Conservation (phyloP, 2,113 vertebrate species). For the Chlamydotis undulata region DNA sequence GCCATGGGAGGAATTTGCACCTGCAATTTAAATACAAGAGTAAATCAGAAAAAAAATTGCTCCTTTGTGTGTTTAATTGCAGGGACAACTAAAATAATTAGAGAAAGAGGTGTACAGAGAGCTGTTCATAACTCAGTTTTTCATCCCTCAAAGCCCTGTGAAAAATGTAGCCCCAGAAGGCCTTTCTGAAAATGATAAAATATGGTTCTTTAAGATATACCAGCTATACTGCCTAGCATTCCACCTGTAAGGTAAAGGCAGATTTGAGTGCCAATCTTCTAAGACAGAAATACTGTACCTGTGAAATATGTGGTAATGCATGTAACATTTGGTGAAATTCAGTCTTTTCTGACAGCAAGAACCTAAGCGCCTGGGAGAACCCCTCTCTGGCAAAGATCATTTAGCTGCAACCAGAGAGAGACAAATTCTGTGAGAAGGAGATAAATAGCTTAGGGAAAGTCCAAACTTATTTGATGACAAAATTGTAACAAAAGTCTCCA, state of each 20-base stretch:
- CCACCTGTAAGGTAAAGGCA: not conserved
- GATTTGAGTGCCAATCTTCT: not conserved
- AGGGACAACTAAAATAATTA: conserved; percentile 28
- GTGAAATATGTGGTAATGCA: not conserved
- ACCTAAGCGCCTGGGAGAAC: not conserved
- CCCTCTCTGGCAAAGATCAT: not conserved
- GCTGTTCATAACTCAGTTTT: not conserved
- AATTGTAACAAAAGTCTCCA: not conserved
- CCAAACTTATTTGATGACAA: not conserved
- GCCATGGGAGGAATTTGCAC: not conserved
- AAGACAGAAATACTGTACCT: not conserved
- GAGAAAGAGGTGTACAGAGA: not conserved
- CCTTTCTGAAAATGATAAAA: not conserved
- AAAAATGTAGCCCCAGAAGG: not conserved
- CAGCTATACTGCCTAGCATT: not conserved
- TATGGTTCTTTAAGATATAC: not conserved
- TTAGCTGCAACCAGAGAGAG: not conserved
- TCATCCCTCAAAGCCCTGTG: not conserved
- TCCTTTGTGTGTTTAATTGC: not conserved
- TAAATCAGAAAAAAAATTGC: not conserved
- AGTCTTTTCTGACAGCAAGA: not conserved
- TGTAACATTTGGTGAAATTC: not conserved
- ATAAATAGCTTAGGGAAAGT: not conserved
- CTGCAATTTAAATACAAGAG: not conserved
- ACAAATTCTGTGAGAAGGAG: not conserved